Percentiles rank a stretch among this genome's conserved stretches.
phyloP scores from a whole-genome alignment of 1,140 invertebrate genomes.

The Tetragnatha versicolor region DNA sequence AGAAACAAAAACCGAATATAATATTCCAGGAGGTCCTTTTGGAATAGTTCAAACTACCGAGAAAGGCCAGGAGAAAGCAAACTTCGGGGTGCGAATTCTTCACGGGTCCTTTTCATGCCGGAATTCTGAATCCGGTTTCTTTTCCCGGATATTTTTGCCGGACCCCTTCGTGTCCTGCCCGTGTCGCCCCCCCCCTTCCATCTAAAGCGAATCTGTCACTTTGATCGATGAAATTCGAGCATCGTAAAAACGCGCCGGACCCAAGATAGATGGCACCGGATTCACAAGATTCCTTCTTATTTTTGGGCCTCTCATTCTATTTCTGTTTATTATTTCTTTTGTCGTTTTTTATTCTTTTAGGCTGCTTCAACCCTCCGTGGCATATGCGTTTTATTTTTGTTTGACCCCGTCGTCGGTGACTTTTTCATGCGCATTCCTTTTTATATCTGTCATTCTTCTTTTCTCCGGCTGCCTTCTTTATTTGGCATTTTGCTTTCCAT shows the following conservation, averaged over 20 bases:
- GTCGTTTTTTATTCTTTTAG: slow-evolving; percentile 18
- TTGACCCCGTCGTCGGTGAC: slow-evolving; percentile 13
- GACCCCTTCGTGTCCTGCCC: slow-evolving; percentile 33
- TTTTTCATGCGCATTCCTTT: slow-evolving; percentile 26
- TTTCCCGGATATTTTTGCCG: slow-evolving; percentile 4
- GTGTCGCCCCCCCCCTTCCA: slow-evolving; percentile 37
- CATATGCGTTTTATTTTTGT: slow-evolving; percentile 5
- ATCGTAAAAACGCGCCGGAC: slow-evolving; percentile 44
- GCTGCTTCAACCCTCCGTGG: neutral
- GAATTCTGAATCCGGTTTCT: neutral
- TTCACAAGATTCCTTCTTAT: slow-evolving; percentile 1
- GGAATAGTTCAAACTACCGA: no score
- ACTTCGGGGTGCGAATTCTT: slow-evolving; percentile 36
- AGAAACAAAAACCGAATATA: no score
- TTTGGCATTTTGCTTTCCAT: neutral
- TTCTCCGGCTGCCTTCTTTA: neutral
- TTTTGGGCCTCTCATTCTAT: neutral
- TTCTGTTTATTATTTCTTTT: slow-evolving; percentile 36
- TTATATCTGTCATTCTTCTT: neutral
- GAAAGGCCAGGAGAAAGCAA: slow-evolving; percentile 25
- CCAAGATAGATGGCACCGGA: slow-evolving; percentile 46
- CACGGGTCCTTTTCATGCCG: slow-evolving; percentile 5
- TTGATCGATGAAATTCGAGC: slow-evolving; percentile 48
- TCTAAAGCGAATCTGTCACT: slow-evolving; percentile 46
- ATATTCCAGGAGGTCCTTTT: no score